phyloP scores from a whole-genome alignment of 2,113 vertebrate species.

The Rhinogobius similis region DNA sequence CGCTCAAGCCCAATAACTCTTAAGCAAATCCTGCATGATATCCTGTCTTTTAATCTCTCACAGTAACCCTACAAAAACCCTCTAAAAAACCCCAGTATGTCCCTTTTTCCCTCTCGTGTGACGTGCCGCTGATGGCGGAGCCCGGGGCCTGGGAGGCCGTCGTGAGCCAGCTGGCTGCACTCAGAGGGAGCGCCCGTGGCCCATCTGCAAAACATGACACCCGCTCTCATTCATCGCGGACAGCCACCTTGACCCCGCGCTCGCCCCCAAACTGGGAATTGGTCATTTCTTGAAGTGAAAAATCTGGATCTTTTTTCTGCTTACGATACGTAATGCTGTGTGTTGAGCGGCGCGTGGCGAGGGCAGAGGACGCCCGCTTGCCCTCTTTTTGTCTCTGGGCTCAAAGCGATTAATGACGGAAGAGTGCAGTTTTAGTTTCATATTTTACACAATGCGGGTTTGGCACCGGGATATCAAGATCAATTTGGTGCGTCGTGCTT shows the following conservation, averaged over 20 bases:
- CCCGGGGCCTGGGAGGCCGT: constrained; percentile 15
- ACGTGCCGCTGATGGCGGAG: too few relatives aligned
- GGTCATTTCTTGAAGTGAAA: constrained; percentile 45
- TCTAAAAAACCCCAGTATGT: too few relatives aligned
- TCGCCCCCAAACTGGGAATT: constrained; percentile 48
- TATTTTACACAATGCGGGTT: too few relatives aligned
- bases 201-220: constrained; percentile 70
- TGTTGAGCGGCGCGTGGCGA: constrained; percentile 41
- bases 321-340: constrained; percentile 50
- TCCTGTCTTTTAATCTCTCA: too few relatives aligned
- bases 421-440: neutral
- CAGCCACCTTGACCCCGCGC: constrained; percentile 66
- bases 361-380: constrained; percentile 31
- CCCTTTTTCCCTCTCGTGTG: too few relatives aligned
- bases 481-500: neutral
- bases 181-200: constrained; percentile 55
- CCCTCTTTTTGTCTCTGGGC: constrained; percentile 1
- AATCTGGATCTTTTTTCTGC: constrained; percentile 35
- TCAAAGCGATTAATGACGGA: neutral
- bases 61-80: too few relatives aligned
- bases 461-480: neutral
- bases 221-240: constrained; percentile 71
- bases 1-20: too few relatives aligned
- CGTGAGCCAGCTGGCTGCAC: constrained; percentile 41
- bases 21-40: too few relatives aligned